Percentiles rank a stretch among this genome's conserved stretches.
These are phyloP conservation scores for Tamandua tetradactyla DNA, from an alignment of 2,797 vertebrate genomes.

Conservation along the genomic window DNA sequence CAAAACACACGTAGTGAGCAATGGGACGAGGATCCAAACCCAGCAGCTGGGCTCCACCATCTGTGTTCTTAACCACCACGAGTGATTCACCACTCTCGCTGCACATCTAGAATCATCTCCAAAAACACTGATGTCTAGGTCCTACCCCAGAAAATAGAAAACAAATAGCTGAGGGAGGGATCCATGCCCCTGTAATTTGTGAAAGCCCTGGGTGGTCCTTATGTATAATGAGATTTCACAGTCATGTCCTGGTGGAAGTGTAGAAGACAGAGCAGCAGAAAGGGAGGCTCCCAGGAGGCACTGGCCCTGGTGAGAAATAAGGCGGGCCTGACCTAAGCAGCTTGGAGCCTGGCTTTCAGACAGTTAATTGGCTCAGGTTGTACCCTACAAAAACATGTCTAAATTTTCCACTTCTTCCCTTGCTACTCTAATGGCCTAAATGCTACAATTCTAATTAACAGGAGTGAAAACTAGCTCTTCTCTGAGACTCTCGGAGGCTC, in stretches of 20 bases:
- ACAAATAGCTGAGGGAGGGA: background rate
- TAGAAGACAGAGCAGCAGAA: background rate
- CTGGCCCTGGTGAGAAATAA: background rate
- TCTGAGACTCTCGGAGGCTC: background rate
- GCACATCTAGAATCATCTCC: background rate
- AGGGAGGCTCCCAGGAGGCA: background rate
- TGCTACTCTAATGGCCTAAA: background rate
- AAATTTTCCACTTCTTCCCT: background rate
- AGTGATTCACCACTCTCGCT: background rate
- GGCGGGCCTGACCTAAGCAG: background rate
- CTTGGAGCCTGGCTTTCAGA: background rate
- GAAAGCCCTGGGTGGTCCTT: background rate
- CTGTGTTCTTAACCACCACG: background rate
- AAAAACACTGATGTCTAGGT: background rate
- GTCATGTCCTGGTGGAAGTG: background rate
- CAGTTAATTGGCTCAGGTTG: background rate
- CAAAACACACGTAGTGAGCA: background rate
- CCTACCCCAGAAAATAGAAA: background rate
- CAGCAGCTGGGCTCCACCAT: background rate
- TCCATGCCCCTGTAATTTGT: background rate
- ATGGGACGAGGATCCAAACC: background rate
- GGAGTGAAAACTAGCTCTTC: background rate
- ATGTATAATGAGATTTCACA: background rate
- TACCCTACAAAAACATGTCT: background rate
- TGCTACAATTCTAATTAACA: background rate